Percentiles rank a stretch among this genome's conserved stretches.
Evolutionary conservation across 2,113 vertebrate species (phyloP).

Genomic region (Dissostichus mawsoni): DNA sequence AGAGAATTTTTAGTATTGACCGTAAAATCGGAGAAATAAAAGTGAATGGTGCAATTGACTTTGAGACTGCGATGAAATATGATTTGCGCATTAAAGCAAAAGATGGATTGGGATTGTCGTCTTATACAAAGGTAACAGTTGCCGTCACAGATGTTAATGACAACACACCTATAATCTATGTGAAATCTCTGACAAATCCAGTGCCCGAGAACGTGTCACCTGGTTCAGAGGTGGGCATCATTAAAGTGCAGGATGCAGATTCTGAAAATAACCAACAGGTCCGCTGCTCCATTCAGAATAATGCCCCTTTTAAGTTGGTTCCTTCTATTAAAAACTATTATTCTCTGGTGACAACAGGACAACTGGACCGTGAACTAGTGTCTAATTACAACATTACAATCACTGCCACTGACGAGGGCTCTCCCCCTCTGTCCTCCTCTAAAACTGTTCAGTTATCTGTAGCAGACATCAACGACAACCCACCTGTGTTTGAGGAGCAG

Average conservation of each 20-base stretch:
- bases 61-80: slow-evolving; percentile 74
- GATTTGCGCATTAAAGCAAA: slow-evolving; percentile 83
- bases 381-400: no score
- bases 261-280: slow-evolving; percentile 35
- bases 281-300: no score
- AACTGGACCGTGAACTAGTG: no score
- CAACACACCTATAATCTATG: slow-evolving; percentile 78
- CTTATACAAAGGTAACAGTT: slow-evolving; percentile 75
- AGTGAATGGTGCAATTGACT: slow-evolving; percentile 76
- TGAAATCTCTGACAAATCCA: slow-evolving; percentile 78
- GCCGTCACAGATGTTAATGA: slow-evolving; percentile 83
- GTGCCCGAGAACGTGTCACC: slow-evolving; percentile 74
- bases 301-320: slow-evolving; percentile 70
- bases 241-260: slow-evolving; percentile 76
- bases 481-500: slow-evolving; percentile 66
- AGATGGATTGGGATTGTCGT: slow-evolving; percentile 76
- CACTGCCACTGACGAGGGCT: no score
- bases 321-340: no score
- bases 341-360: no score
- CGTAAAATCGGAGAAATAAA: slow-evolving; percentile 77
- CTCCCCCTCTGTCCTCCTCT: no score
- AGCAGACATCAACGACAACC: slow-evolving; percentile 65
- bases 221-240: slow-evolving; percentile 78
- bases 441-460: no score
- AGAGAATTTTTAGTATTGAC: slow-evolving; percentile 76